Conservation (phyloP, 1,140 invertebrate genomes). For the Brachionus asplanchnoidis region DNA sequence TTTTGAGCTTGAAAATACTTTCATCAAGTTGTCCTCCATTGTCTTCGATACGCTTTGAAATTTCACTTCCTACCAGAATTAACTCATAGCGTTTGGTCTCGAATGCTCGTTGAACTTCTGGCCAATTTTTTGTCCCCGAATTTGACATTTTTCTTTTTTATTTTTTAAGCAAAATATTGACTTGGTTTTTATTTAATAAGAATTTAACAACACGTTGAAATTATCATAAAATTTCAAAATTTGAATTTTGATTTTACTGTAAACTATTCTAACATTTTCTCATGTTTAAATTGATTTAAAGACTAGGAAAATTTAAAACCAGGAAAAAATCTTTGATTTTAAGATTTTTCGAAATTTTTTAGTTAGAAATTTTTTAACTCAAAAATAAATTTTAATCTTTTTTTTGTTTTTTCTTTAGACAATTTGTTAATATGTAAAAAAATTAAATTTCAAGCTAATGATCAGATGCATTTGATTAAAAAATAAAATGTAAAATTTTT, state of each 20-base stretch:
- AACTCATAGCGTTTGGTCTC: constrained; percentile 70
- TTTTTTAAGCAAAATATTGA: not conserved
- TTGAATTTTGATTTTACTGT: constrained; percentile 5
- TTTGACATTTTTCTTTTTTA: not conserved
- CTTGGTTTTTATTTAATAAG: not conserved
- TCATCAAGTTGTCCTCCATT: constrained; percentile 62
- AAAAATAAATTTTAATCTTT: no score
- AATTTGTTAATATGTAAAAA: no score
- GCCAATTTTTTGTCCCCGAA: constrained; percentile 57
- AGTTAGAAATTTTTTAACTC: no score
- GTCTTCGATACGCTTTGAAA: constrained; percentile 64
- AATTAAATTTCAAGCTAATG: no score
- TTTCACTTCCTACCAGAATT: constrained; percentile 63
- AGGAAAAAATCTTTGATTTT: no score
- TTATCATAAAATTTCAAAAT: constrained; percentile 10
- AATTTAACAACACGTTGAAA: constrained; percentile 22
- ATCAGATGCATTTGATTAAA: no score
- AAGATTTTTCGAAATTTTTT: no score
- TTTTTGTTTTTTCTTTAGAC: no score
- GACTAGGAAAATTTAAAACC: no score
- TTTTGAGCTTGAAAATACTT: constrained; percentile 60
- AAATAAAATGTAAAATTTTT: no score
- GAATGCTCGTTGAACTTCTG: constrained; percentile 63
- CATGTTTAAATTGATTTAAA: constrained; percentile 40
- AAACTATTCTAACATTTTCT: constrained; percentile 42